Base-by-base conservation (phyloP, 2,888 invertebrate species). In the Lordiphosa andalusiaca region DNA sequence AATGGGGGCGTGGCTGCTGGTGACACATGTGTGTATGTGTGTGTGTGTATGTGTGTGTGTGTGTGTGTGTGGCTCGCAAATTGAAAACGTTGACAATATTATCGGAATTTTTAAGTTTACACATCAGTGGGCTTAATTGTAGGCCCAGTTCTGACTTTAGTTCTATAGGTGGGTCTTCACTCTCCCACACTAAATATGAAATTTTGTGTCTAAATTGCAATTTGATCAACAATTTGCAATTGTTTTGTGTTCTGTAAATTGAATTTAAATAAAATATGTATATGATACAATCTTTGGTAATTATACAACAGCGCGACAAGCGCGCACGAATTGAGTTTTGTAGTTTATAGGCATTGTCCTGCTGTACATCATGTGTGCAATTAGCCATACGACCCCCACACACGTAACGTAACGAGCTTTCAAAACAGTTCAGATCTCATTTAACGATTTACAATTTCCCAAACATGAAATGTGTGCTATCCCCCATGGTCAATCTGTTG, bases 81-180 rank as follows among this genome's bases (percentile, higher is more conserved):
- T 81, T 85, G 82, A 81, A 78, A 86, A 86, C 83, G 84, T 63
- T 74, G 75, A 85, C 87, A 87, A 87, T 87, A 80, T 87, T 88
- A 88, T 88, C 88, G 68, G 72, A 63, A 70, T 82, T 87, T 63
- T 88, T 85, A 85, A 86, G 87, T 89, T 88, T 83, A 88, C 89
- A 88, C 88, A 89, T 89, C 88, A 85, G 70, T 87, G 88, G 75
- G 69, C 81, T 86, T 83, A 81, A 88, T 86, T 84, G 85, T 40
- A 40, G 30, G 30, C 30, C 21, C 40, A 40, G 25, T 25, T 25
- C 25, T 25, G 25, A 7, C 25, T 25, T 25, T 54, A 59, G 40
- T 47, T 39, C 9, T 33, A 23, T 41, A 41, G 46, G 47, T 52
- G 36, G 53, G 41, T 40, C 23, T 37, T 3, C 35, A 9, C 25